A percentile compares a stretch with the other conserved stretches of the same genome.
These are phyloP conservation scores for Cyprinus carpio DNA, from an alignment of 2,113 vertebrate genomes.

Conservation along the genomic window DNA sequence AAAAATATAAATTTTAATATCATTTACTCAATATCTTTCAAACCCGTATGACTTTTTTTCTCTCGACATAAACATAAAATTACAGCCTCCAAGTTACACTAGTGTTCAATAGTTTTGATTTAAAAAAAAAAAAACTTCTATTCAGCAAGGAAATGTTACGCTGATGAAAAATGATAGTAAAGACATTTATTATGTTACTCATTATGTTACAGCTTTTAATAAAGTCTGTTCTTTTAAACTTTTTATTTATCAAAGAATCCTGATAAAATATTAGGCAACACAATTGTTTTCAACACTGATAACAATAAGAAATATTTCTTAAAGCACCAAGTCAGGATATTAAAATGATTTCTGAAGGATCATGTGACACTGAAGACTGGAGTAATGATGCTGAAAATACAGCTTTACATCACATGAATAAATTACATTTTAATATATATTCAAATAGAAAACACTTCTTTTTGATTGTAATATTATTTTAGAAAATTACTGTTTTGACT, in stretches of 20 bases:
- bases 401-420: not conserved
- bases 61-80: not conserved
- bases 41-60: not conserved
- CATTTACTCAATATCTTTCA: not conserved
- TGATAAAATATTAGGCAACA: not conserved
- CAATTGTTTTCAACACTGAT: not conserved
- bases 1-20: not conserved
- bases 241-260: not conserved
- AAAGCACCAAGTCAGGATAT: not conserved
- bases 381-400: not conserved
- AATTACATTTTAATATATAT: not conserved
- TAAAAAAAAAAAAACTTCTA: not conserved
- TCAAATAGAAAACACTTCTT: not conserved
- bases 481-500: not conserved
- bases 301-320: not conserved
- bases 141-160: not conserved
- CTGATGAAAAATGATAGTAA: too few species aligned
- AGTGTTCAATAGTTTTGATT: not conserved
- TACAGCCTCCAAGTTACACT: too few species aligned
- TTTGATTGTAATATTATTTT: not conserved
- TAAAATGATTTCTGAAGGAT: not conserved
- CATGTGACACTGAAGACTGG: not conserved
- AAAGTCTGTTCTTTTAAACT: not conserved
- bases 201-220: too few species aligned
- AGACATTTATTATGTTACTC: too few species aligned